phyloP scores from a whole-genome alignment of 2,888 invertebrate genomes.

The Horisme vitalbata region DNA sequence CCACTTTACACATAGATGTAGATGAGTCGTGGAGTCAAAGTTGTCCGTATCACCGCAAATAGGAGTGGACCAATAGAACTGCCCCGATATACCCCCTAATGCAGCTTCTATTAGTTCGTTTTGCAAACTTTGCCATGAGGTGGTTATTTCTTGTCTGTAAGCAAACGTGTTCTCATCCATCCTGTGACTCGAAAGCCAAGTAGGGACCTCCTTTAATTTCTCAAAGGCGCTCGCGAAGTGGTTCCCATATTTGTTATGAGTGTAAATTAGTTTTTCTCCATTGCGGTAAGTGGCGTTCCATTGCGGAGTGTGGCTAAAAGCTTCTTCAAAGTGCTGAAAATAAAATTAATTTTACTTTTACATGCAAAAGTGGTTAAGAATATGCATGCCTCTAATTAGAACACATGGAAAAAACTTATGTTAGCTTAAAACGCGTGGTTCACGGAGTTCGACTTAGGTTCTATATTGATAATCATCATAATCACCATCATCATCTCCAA shows the following conservation, averaged over 20 bases:
- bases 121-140: constrained; percentile 83
- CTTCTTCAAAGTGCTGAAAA: constrained; percentile 63
- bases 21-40: constrained; percentile 61
- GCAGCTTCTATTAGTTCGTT: constrained; percentile 75
- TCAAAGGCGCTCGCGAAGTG: constrained; percentile 57
- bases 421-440: too few species aligned
- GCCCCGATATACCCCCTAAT: constrained; percentile 74
- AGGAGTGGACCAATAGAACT: constrained; percentile 77
- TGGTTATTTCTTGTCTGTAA: constrained; percentile 76
- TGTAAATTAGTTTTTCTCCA: constrained; percentile 59
- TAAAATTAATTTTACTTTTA: background rate
- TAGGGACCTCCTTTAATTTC: constrained; percentile 44
- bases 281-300: constrained; percentile 68
- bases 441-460: too few species aligned
- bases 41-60: constrained; percentile 80
- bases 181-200: constrained; percentile 59
- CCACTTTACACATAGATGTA: constrained; percentile 85
- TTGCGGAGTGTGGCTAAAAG: constrained; percentile 73
- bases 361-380: too few species aligned
- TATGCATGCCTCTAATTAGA: too few species aligned
- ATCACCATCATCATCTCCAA: too few species aligned
- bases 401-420: too few species aligned
- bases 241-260: constrained; percentile 84
- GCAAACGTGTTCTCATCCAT: constrained; percentile 56
- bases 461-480: too few species aligned